Evolutionary conservation across 2,113 vertebrate species (phyloP).

Genomic region (Tachycineta bicolor): DNA sequence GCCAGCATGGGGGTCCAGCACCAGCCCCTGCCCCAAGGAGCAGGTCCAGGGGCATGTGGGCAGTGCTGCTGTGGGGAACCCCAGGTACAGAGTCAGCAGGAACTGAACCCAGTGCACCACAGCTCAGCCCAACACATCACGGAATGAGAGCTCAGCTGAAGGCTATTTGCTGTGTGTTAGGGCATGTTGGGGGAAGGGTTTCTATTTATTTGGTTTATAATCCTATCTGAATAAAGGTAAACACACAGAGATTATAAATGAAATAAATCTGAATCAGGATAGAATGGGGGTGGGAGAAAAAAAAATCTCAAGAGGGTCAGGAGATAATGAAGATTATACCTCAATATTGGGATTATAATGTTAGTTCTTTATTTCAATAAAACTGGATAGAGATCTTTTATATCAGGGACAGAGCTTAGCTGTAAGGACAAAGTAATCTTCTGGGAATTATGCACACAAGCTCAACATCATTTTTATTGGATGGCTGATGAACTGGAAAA

Average conservation of each 20-base stretch:
- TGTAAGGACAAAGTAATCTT: slow-evolving; percentile 85
- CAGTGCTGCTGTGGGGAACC: background rate
- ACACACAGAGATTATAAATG: slow-evolving; percentile 81
- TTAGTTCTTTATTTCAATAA: slow-evolving; percentile 87
- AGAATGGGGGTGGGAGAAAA: slow-evolving; percentile 58
- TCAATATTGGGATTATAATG: slow-evolving; percentile 87
- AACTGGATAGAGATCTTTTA: slow-evolving; percentile 86
- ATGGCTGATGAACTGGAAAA: slow-evolving; percentile 84
- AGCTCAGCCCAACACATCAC: slow-evolving; percentile 26
- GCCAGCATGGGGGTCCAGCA: fast-evolving
- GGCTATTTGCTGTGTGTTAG: slow-evolving; percentile 49
- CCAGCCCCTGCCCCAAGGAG: background rate
- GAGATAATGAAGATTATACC: slow-evolving; percentile 86
- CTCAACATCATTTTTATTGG: slow-evolving; percentile 82
- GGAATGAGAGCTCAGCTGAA: slow-evolving; percentile 45
- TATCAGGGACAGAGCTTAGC: slow-evolving; percentile 84
- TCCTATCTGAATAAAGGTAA: slow-evolving; percentile 83
- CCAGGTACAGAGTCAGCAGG: background rate
- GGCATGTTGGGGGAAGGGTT: background rate
- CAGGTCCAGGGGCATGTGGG: fast-evolving
- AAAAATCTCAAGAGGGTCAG: slow-evolving; percentile 79
- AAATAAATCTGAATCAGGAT: slow-evolving; percentile 80
- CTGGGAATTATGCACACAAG: slow-evolving; percentile 82
- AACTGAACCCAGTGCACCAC: background rate
- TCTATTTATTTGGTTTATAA: slow-evolving; percentile 72